Evolutionary conservation across 2,797 vertebrate genomes (phyloP).

Genomic region (Chaetodon trifasciatus): DNA sequence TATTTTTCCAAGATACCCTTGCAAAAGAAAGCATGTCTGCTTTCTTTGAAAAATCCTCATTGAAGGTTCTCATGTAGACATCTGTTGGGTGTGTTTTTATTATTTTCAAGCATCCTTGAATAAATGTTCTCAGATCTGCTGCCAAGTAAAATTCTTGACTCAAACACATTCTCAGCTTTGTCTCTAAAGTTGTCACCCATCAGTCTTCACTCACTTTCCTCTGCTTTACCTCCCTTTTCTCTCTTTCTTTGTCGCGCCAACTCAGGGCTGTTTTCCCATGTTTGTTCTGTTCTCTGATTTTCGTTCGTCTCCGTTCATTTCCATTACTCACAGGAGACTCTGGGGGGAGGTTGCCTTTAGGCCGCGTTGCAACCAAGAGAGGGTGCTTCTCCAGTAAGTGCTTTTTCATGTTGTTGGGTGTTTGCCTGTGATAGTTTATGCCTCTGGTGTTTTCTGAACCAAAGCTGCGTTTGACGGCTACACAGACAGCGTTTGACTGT

Average conservation of each 20-base stretch:
- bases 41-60: not conserved
- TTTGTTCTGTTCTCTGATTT: slow-evolving; percentile 49
- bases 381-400: slow-evolving; percentile 44
- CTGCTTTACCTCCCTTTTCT: slow-evolving; percentile 7
- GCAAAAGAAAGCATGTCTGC: slow-evolving; percentile 1
- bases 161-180: not conserved
- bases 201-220: slow-evolving; percentile 20
- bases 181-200: slow-evolving; percentile 27
- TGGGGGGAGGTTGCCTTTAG: slow-evolving; percentile 29
- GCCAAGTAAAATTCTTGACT: slow-evolving; percentile 26
- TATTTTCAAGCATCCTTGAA: slow-evolving; percentile 27
- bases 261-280: slow-evolving; percentile 22
- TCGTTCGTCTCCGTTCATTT: slow-evolving; percentile 47
- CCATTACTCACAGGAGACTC: slow-evolving; percentile 49
- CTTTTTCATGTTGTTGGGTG: slow-evolving; percentile 66
- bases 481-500: slow-evolving; percentile 20
- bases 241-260: not conserved
- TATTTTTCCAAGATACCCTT: not conserved
- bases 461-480: slow-evolving; percentile 31
- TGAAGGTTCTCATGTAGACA: slow-evolving; percentile 13
- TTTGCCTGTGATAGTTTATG: slow-evolving; percentile 48
- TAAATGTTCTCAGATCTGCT: slow-evolving; percentile 25
- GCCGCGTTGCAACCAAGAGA: slow-evolving; percentile 38
- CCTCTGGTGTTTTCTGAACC: slow-evolving; percentile 41
- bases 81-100: slow-evolving; percentile 21